A percentile compares a stretch with the other conserved stretches of the same genome.
These are phyloP conservation scores for Eptatretus atami DNA, from an alignment of 2,797 vertebrate genomes.

Conservation along the genomic window DNA sequence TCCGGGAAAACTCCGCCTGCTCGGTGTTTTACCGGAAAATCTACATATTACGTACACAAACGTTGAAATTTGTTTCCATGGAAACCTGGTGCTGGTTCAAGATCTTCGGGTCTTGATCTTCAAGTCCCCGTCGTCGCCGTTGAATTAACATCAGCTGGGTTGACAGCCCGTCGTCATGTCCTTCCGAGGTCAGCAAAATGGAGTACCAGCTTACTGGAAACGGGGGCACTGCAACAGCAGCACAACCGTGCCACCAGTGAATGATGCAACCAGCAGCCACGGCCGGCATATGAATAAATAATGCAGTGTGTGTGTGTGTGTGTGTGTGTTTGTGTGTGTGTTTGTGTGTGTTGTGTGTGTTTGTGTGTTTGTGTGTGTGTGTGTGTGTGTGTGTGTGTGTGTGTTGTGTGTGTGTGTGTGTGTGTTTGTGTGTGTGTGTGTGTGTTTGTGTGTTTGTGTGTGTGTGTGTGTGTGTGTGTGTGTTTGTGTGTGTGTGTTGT, in stretches of 20 bases:
- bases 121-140: too few relatives aligned
- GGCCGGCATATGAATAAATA: neutral
- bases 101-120: too few relatives aligned
- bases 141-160: too few relatives aligned
- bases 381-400: neutral
- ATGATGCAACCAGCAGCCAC: neutral
- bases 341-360: neutral
- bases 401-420: neutral
- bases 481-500: neutral
- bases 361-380: neutral
- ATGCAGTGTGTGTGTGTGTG: neutral
- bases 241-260: neutral
- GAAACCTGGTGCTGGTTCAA: too few relatives aligned
- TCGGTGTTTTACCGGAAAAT: too few relatives aligned
- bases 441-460: neutral
- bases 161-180: too few relatives aligned
- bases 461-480: neutral
- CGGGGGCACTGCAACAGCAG: neutral
- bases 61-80: too few relatives aligned
- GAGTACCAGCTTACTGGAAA: neutral
- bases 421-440: constrained; percentile 2
- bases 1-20: too few relatives aligned
- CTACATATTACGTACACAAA: too few relatives aligned
- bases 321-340: constrained; percentile 2
- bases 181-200: too few relatives aligned